phyloP scores from a whole-genome alignment of 2,113 vertebrate species.

The Capreolus pygargus region DNA sequence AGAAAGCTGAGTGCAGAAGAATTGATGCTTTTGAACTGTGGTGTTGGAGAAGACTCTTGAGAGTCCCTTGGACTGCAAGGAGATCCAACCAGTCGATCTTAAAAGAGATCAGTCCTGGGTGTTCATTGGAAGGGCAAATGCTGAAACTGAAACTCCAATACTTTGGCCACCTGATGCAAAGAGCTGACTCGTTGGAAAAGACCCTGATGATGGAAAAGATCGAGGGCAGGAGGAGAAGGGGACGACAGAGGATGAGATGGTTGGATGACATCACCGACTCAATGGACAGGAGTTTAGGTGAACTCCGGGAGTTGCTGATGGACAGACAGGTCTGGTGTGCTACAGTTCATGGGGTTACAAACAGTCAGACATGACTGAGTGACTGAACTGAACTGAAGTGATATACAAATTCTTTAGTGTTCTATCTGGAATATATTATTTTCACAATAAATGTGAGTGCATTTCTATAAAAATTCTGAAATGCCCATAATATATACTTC shows the following conservation, averaged over 20 bases:
- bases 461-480: conserved; percentile 1
- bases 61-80: neutral
- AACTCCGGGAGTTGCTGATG: neutral
- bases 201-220: neutral
- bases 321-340: neutral
- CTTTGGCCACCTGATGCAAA: neutral
- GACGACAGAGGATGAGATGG: neutral
- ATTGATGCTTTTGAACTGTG: neutral
- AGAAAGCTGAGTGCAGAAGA: neutral
- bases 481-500: neutral
- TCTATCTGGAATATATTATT: neutral
- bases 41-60: neutral
- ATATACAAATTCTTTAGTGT: neutral
- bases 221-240: neutral
- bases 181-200: neutral
- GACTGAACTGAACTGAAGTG: neutral
- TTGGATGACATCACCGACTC: neutral
- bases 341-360: neutral
- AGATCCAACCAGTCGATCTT: neutral
- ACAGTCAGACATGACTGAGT: neutral
- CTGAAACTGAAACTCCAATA: neutral
- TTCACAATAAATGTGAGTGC: neutral
- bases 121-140: neutral
- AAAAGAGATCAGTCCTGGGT: neutral
- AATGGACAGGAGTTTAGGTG: neutral